Conservation (phyloP, 1,140 invertebrate genomes). For the Trichonephila clavipes region DNA sequence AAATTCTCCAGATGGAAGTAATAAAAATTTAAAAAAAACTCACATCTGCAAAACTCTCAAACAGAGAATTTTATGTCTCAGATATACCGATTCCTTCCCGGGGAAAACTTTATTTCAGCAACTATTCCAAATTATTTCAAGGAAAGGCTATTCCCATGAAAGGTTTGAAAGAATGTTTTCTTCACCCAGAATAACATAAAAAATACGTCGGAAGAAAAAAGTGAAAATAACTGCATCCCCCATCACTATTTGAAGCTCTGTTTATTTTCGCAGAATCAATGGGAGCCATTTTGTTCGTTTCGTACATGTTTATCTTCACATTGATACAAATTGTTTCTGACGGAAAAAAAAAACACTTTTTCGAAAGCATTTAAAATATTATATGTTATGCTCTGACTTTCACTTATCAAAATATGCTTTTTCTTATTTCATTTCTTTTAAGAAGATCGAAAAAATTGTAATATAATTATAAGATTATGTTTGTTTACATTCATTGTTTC, state of each 20-base stretch:
- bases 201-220: background rate
- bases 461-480: too few relatives aligned
- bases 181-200: background rate
- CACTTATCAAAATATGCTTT: too few relatives aligned
- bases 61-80: slow-evolving; percentile 9
- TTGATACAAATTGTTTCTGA: background rate
- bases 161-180: background rate
- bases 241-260: background rate
- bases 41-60: background rate
- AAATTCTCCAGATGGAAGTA: background rate
- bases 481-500: too few relatives aligned
- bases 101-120: background rate
- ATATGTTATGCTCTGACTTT: background rate
- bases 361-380: slow-evolving; percentile 6
- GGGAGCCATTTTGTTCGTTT: background rate
- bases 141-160: background rate
- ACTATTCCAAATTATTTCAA: background rate
- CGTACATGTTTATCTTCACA: background rate
- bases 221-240: slow-evolving; percentile 9
- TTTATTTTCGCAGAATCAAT: background rate
- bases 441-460: too few relatives aligned
- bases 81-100: background rate
- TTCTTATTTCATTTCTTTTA: too few relatives aligned
- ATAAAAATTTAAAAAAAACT: slow-evolving; percentile 2
- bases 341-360: background rate